Conservation (phyloP, 1,140 invertebrate genomes). For the Agraylea sexmaculata region DNA sequence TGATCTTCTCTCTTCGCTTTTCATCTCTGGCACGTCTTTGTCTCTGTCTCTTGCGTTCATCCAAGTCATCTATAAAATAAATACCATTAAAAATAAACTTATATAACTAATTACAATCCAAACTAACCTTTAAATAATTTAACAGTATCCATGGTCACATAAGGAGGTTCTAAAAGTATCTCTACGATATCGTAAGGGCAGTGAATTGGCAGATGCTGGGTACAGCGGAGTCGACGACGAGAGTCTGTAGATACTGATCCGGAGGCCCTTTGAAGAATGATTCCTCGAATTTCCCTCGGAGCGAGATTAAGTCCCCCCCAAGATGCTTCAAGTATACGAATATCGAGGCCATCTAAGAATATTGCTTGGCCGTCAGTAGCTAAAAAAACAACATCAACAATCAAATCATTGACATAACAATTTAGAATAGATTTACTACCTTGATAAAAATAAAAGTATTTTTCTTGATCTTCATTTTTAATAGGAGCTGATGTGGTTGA, state of each 20-base stretch:
- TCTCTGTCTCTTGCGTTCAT: conserved; percentile 47
- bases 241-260: conserved; percentile 74
- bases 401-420: conserved; percentile 2
- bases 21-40: conserved; percentile 56
- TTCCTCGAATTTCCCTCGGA: conserved; percentile 58
- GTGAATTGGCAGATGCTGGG: conserved; percentile 80
- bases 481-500: conserved; percentile 23
- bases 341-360: conserved; percentile 84
- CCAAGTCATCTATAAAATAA: conserved; percentile 47
- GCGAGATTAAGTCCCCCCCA: conserved; percentile 73
- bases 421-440: conserved; percentile 36
- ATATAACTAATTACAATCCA: conserved; percentile 13
- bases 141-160: conserved; percentile 55
- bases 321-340: conserved; percentile 75
- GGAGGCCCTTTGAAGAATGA: conserved; percentile 73
- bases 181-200: conserved; percentile 86
- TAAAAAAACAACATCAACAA: conserved; percentile 28
- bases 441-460: conserved; percentile 81
- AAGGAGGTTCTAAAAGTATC: conserved; percentile 60
- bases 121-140: conserved; percentile 51
- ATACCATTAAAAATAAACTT: conserved; percentile 12
- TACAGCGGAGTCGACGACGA: conserved; percentile 62
- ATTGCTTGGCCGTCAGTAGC: conserved; percentile 84
- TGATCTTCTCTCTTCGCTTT: conserved; percentile 53
- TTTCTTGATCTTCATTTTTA: conserved; percentile 38